phyloP scores from a whole-genome alignment of 2,797 vertebrate species.

The Coregonus suidteri region DNA sequence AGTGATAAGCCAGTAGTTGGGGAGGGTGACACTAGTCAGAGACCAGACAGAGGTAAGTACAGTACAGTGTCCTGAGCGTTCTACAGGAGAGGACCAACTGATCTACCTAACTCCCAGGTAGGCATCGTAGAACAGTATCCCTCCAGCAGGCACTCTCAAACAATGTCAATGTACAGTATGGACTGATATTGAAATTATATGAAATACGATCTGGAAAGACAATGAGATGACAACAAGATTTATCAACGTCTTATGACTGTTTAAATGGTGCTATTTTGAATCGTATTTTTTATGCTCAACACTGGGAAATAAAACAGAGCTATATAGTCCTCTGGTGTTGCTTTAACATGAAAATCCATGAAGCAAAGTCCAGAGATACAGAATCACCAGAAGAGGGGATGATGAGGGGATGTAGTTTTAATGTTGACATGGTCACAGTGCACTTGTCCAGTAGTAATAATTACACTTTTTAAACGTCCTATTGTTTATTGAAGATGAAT shows the following conservation, averaged over 20 bases:
- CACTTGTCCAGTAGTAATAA: constrained; percentile 7
- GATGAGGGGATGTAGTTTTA: constrained; percentile 13
- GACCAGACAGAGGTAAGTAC: constrained; percentile 62
- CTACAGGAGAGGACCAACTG: constrained; percentile 41
- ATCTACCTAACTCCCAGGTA: constrained; percentile 56
- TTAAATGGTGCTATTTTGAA: too few species aligned
- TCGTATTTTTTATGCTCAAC: not conserved
- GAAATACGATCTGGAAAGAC: not conserved
- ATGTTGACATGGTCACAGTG: constrained; percentile 8
- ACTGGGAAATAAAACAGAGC: not conserved
- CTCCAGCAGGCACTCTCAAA: not conserved
- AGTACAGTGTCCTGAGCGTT: constrained; percentile 30
- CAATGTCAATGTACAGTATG: too few species aligned
- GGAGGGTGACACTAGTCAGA: constrained; percentile 33
- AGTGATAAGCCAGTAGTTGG: constrained; percentile 27
- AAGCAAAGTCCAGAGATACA: constrained; percentile 10
- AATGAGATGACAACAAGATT: not conserved
- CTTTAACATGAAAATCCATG: constrained; percentile 11
- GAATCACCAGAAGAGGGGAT: not conserved
- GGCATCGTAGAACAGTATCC: constrained; percentile 3
- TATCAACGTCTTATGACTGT: not conserved
- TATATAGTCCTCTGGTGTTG: not conserved
- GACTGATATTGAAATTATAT: too few species aligned
- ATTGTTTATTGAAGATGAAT: constrained; percentile 10
- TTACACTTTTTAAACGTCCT: constrained; percentile 6